Conservation (phyloP, 2,113 vertebrate genomes). For the Trochalopteron elliotii region DNA sequence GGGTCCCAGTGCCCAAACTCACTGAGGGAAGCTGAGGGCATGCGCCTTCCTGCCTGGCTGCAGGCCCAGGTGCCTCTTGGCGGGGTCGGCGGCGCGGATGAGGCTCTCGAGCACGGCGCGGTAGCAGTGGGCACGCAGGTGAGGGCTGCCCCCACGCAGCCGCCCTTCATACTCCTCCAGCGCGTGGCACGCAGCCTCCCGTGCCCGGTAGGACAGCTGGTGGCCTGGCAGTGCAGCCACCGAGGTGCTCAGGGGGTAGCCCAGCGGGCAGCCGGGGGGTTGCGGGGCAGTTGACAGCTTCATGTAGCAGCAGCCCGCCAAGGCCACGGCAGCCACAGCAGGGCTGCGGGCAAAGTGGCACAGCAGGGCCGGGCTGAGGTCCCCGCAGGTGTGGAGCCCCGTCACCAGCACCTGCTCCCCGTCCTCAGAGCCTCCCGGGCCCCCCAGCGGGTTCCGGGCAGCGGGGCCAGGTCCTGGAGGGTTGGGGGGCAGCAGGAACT, state of each 20-base stretch:
- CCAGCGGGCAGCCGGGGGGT: background rate
- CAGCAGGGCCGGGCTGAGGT: conserved; percentile 88
- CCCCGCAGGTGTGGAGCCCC: conserved; percentile 90
- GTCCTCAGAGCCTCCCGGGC: fast-evolving
- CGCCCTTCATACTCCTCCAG: conserved; percentile 81
- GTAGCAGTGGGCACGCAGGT: conserved; percentile 84
- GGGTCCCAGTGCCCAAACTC: background rate
- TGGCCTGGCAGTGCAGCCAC: conserved; percentile 75
- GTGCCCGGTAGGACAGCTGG: conserved; percentile 85
- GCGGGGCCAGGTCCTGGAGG: fast-evolving
- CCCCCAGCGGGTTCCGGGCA: background rate
- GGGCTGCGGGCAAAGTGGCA: conserved; percentile 84
- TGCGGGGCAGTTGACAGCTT: conserved; percentile 77
- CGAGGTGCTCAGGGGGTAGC: conserved; percentile 88
- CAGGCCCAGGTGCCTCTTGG: conserved; percentile 78
- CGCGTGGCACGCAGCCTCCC: conserved; percentile 90
- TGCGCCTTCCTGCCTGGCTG: conserved; percentile 86
- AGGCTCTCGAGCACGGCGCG: conserved; percentile 84
- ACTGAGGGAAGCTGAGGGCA: conserved; percentile 83
- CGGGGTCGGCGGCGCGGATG: conserved; percentile 72
- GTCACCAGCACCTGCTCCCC: conserved; percentile 75
- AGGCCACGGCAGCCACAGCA: conserved; percentile 78
- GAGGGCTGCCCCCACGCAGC: conserved; percentile 57
- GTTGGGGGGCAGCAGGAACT: conserved; percentile 76
- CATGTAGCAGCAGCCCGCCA: conserved; percentile 94